Base-by-base conservation (phyloP, 1,140 invertebrate genomes). In the Habropoda laboriosa region DNA sequence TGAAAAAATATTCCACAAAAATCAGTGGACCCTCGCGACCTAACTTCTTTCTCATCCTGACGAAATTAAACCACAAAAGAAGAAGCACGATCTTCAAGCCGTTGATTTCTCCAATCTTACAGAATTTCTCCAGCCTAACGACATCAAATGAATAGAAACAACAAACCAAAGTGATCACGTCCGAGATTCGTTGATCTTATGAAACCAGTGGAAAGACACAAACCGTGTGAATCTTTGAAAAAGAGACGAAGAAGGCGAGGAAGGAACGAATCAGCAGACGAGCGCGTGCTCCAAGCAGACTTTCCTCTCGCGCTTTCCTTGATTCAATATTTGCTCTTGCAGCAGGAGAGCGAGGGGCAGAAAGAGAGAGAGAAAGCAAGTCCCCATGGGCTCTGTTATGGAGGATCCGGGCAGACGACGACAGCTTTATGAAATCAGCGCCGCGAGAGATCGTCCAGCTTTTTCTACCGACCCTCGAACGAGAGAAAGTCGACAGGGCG, bases 341-440 rank as follows among this genome's bases (percentile, higher is more conserved):
- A 58, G 3, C 32, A n/a, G 74, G 8, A 6, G 27, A 16, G 13
- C 40, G n/a, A 24, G 1, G 30, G 24, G 10, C 30, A 40, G n/a
- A 7, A 35, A 6, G 74, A 57, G 32, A 42, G 45, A 7, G 24
- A 8, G 47, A 12, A 55, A 32, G 38, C 27, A 18, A 30, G 51
- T 60, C 70, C 55, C 21, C 49, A 47, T 49, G 42, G 81, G 57
- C 60, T 85, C 77, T 66, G 81, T 83, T 85, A 64, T 21, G 63
- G 57, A 68, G 77, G 55, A 75, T 67, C 45, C 30, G 32, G 47
- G 32, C 18, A 49, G 51, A 27, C 77, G 85, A 83, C 81, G 84
- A 86, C 85, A 86, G 83, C 63, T 86, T 86, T 86, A 86, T 86
- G 85, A 86, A 86, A 83, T 81, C 77, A 83, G 27, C 83, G 55